A percentile compares a stretch with the other conserved stretches of the same genome.
These are phyloP conservation scores for Drosophila kanekoi DNA, from an alignment of 2,888 invertebrate species.

Conservation along the genomic window DNA sequence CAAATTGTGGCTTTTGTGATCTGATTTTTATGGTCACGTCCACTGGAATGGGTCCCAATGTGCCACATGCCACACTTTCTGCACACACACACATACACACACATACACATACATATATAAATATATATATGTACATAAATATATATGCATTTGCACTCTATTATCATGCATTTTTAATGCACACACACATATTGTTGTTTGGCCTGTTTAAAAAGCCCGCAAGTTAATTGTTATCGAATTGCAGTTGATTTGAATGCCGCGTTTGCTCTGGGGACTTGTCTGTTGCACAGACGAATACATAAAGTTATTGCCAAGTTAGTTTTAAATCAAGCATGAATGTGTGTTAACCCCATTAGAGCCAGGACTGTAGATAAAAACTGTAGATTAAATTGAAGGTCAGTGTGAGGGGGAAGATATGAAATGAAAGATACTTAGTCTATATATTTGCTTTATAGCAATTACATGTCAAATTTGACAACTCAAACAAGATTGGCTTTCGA, in stretches of 20 bases:
- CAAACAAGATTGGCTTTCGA: too few species aligned
- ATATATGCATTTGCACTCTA: neutral
- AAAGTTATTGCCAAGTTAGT: too few species aligned
- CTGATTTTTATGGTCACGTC: conserved; percentile 70
- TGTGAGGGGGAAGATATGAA: too few species aligned
- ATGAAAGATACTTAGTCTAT: too few species aligned
- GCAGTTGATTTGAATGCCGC: neutral
- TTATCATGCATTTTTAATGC: conserved; percentile 33
- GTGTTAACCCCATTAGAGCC: too few species aligned
- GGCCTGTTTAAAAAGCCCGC: neutral
- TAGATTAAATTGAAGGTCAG: too few species aligned
- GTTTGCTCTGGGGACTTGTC: neutral
- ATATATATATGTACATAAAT: neutral
- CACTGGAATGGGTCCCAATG: conserved; percentile 2
- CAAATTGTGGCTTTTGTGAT: conserved; percentile 79
- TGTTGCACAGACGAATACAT: neutral
- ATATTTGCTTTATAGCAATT: too few species aligned
- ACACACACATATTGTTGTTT: conserved; percentile 1
- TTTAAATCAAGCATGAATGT: too few species aligned
- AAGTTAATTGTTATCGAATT: conserved; percentile 19
- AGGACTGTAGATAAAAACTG: too few species aligned
- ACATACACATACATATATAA: too few species aligned
- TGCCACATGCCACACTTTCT: conserved; percentile 12
- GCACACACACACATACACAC: neutral
- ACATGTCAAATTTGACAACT: too few species aligned